Evolutionary conservation across 1,140 invertebrate genomes (phyloP), one percentile per base, ranked within the genome.

Genomic region (Drosophila tsacasi): DNA sequence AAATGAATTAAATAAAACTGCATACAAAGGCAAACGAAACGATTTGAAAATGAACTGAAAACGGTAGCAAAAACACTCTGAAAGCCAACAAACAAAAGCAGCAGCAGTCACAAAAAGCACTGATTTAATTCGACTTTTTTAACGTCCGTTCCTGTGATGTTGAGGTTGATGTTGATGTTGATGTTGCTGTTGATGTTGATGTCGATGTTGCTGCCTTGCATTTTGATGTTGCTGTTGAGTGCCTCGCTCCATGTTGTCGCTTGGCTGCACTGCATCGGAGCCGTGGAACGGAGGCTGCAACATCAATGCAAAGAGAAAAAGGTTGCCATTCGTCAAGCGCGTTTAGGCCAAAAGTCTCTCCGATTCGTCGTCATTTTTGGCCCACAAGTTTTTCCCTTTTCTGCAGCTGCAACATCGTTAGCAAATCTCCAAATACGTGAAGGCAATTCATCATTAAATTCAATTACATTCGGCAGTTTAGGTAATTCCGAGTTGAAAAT

Each of bases 1-100:
- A 89, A 89, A 78, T 87, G 84, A 87, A 86, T 86, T 87, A 87
- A 86, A 86, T 87, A 86, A 86, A 86, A 87, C 81, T 85, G 79
- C 83, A 86, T 81, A 86, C 84, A 87, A 87, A 77, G 67, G 67
- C 80, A 87, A 83, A 72, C 83, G 63, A 76, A 83, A 83, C 79
- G 79, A 71, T 85, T 86, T 78, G 74, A 86, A 83, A 85, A 85
- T 85, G 83, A 85, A 83, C 83, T 86, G 76, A 71, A 84, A 89
- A 84, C 85, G 83, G 85, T 84, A 89, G 81, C 85, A 83, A 81
- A 81, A 89, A 78, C 65, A 63, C 66, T 69, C 63, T 1, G 37
- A 40, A 42, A 42, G 27, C 66, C 40, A 71, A 35, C 68, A 72
- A 60, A 60, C 54, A 57, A 57, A 55, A 55, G 54, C 54, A 55